Evolutionary conservation across 2,113 vertebrate species (phyloP).

Genomic region (Furnarius figulus): DNA sequence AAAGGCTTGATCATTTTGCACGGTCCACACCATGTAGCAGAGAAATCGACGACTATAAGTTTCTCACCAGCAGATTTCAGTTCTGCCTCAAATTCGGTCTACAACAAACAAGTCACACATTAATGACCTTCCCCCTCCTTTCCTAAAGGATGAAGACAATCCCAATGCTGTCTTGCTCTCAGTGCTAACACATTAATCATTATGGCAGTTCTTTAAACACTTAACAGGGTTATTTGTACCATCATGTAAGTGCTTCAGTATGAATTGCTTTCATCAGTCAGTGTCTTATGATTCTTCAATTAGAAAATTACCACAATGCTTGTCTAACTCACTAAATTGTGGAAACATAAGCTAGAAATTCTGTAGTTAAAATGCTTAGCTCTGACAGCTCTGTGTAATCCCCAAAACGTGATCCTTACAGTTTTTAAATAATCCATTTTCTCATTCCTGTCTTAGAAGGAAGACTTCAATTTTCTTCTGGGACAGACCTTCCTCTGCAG

Average conservation of each 20-base stretch:
- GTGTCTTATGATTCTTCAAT: background rate
- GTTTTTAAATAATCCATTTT: background rate
- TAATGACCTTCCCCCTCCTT: background rate
- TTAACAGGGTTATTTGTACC: background rate
- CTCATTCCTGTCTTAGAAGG: background rate
- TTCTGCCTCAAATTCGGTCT: conserved; percentile 73
- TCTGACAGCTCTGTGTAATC: background rate
- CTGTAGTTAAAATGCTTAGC: background rate
- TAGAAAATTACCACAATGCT: background rate
- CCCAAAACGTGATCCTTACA: background rate
- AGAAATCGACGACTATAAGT: conserved; percentile 90
- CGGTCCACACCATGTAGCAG: conserved; percentile 90
- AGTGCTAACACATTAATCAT: background rate
- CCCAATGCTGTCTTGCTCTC: background rate
- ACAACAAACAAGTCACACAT: background rate
- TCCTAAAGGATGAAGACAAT: background rate
- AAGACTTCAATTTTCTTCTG: background rate
- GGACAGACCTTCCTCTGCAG: background rate
- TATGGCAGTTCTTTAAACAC: background rate
- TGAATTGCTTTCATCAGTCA: background rate
- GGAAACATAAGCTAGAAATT: background rate
- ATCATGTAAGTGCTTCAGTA: background rate
- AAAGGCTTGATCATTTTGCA: conserved; percentile 83
- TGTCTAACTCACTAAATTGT: background rate
- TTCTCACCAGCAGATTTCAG: conserved; percentile 75